Percentiles rank a stretch among this genome's conserved stretches.
phyloP scores from a whole-genome alignment of 1,140 invertebrate species.

The Ips typographus region DNA sequence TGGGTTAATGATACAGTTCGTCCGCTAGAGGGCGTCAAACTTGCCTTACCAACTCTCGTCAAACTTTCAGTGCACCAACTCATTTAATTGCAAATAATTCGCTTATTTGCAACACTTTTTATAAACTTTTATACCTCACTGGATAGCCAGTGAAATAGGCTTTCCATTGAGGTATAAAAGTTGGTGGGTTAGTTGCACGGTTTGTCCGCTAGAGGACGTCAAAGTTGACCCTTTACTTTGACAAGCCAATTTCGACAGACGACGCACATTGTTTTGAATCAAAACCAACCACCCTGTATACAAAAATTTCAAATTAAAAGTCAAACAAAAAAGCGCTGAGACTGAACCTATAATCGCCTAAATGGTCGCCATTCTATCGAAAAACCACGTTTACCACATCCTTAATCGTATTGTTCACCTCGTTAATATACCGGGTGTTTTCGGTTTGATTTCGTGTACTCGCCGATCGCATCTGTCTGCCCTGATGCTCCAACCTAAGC shows the following conservation, averaged over 20 bases:
- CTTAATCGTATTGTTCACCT: conserved; percentile 77
- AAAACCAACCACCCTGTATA: not conserved
- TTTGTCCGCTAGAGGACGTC: too few species aligned
- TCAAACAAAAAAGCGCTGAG: conserved; percentile 18
- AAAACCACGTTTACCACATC: conserved; percentile 80
- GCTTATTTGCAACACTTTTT: too few species aligned
- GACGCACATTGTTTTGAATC: not conserved
- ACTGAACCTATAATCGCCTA: conserved; percentile 15
- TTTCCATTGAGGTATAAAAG: too few species aligned
- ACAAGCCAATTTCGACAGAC: too few species aligned
- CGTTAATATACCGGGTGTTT: conserved; percentile 66
- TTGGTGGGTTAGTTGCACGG: too few species aligned
- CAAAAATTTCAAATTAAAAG: not conserved
- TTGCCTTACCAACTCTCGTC: too few species aligned
- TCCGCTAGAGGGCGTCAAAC: too few species aligned
- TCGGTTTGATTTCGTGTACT: conserved; percentile 70
- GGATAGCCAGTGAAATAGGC: too few species aligned
- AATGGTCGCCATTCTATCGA: conserved; percentile 60
- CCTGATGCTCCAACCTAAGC: conserved; percentile 73
- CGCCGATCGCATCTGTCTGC: conserved; percentile 71
- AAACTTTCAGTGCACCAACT: too few species aligned
- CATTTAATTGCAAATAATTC: too few species aligned
- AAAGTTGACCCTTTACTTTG: not conserved
- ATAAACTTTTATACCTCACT: too few species aligned
- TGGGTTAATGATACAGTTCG: rapidly evolving